Evolutionary conservation across 2,797 vertebrate genomes (phyloP).

Genomic region (Xyrichtys novacula): DNA sequence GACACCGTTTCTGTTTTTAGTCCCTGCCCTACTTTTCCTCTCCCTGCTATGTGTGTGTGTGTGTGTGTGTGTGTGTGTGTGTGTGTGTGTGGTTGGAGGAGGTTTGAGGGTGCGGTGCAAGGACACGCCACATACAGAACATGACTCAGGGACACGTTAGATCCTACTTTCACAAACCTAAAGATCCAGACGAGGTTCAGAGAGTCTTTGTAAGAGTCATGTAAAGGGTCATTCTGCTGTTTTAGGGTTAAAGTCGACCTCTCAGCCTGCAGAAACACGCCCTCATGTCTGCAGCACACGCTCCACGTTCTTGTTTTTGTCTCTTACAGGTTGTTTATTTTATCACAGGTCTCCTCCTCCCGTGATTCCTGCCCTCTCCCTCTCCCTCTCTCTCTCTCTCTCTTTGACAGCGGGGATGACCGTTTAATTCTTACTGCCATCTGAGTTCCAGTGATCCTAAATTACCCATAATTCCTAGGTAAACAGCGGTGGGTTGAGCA

Average conservation of each 20-base stretch:
- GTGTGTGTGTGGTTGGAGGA: conserved; percentile 9
- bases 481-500: not conserved
- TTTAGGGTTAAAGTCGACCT: no score
- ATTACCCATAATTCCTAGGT: not conserved
- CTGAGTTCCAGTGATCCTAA: no score
- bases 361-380: no score
- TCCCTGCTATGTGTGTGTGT: not conserved
- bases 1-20: conserved; percentile 57
- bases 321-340: no score
- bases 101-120: conserved; percentile 1
- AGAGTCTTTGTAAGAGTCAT: not conserved
- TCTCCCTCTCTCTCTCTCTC: no score
- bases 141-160: not conserved
- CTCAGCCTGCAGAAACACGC: no score
- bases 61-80: no score
- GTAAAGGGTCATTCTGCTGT: not conserved
- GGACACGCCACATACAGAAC: conserved; percentile 1
- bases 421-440: not conserved
- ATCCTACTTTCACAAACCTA: not conserved
- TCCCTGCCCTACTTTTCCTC: conserved; percentile 32
- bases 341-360: no score
- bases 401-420: not conserved
- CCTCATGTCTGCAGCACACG: no score
- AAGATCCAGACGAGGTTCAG: not conserved
- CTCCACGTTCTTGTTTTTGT: no score